These are phyloP conservation scores for Hipparchia sbordonii DNA, from an alignment of 2,888 invertebrate species.

Conservation along the genomic window DNA sequence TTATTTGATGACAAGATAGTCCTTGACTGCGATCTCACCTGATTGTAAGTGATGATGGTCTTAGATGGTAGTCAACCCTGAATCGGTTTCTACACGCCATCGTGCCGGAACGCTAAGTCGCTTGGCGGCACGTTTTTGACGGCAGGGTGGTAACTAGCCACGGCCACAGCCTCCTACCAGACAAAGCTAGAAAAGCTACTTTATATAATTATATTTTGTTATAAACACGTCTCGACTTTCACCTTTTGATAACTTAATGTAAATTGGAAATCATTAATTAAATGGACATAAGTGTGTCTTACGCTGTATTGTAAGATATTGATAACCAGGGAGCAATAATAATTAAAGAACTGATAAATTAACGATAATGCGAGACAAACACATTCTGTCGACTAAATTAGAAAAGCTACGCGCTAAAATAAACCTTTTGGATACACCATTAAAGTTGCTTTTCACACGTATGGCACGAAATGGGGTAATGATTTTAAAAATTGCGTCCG, in stretches of 20 bases:
- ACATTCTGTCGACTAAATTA: conserved; percentile 47
- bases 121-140: no score
- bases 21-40: no score
- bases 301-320: conserved; percentile 22
- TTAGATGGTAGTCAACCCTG: no score
- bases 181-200: no score
- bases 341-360: conserved; percentile 43
- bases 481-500: conserved; percentile 47
- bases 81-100: no score
- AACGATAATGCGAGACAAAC: conserved; percentile 55
- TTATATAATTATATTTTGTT: no score
- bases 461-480: conserved; percentile 31
- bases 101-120: no score
- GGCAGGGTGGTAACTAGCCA: no score
- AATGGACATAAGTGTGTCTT: not conserved
- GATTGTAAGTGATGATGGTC: no score
- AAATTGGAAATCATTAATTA: not conserved
- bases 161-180: no score
- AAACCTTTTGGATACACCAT: not conserved
- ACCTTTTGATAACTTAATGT: not conserved
- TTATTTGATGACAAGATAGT: no score
- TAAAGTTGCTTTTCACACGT: conserved; percentile 21
- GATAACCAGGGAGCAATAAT: conserved; percentile 39
- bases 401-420: conserved; percentile 16
- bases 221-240: not conserved